Conservation (phyloP, 1,140 invertebrate genomes). For the Heliothis virescens region DNA sequence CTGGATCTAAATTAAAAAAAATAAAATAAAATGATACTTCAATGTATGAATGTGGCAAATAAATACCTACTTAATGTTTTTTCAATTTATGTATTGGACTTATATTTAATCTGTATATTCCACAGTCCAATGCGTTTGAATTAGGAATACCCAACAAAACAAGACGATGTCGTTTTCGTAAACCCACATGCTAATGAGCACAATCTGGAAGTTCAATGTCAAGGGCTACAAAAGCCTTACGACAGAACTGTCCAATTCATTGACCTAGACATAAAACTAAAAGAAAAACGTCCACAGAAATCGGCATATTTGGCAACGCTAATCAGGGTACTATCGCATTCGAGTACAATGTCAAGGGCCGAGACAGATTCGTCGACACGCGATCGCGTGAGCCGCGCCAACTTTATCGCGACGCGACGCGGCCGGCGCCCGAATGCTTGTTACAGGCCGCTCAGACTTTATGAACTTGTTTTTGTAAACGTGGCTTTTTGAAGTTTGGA, state of each 20-base stretch:
- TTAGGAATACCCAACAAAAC: background rate
- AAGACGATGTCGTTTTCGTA: background rate
- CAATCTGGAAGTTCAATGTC: background rate
- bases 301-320: conserved; percentile 37
- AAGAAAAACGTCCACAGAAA: conserved; percentile 2
- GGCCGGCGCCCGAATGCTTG: conserved; percentile 15
- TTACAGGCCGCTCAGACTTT: conserved; percentile 6
- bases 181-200: background rate
- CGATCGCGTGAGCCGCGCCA: conserved; percentile 34
- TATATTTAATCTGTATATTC: no score
- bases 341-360: conserved; percentile 40
- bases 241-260: conserved; percentile 16
- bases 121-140: no score
- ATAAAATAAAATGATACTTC: no score
- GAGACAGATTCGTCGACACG: conserved; percentile 27
- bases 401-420: conserved; percentile 34
- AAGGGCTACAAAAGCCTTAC: background rate
- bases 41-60: no score
- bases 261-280: conserved; percentile 21
- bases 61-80: no score
- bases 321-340: conserved; percentile 40
- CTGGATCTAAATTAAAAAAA: no score
- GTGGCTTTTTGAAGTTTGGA: background rate
- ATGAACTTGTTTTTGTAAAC: conserved; percentile 39
- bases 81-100: no score